phyloP scores from a whole-genome alignment of 2,888 invertebrate genomes.

The Ctena decussata region DNA sequence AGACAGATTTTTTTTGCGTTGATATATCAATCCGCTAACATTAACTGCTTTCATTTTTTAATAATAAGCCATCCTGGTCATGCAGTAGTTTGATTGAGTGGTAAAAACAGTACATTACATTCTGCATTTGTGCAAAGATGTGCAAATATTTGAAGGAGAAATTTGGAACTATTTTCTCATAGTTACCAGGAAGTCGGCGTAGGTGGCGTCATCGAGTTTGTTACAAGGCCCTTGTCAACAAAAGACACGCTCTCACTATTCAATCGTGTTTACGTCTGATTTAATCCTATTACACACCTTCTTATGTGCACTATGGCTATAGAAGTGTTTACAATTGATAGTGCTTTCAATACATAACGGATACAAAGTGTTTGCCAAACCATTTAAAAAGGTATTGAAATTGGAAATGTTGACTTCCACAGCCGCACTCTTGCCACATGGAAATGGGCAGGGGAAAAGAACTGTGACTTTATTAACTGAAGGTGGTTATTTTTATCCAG shows the following conservation, averaged over 20 bases:
- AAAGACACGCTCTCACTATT: constrained; percentile 41
- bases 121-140: too few species aligned
- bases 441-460: constrained; percentile 76
- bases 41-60: too few species aligned
- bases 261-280: constrained; percentile 7
- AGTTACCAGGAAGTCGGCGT: constrained; percentile 66
- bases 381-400: neutral
- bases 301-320: constrained; percentile 1
- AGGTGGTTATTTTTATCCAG: constrained; percentile 77
- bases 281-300: constrained; percentile 6
- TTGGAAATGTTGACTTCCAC: constrained; percentile 45
- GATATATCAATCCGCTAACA: neutral
- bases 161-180: constrained; percentile 40
- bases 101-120: neutral
- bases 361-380: neutral
- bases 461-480: constrained; percentile 77
- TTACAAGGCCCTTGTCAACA: constrained; percentile 50
- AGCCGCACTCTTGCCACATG: constrained; percentile 26
- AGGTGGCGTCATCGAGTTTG: constrained; percentile 47
- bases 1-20: neutral
- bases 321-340: neutral
- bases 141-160: neutral
- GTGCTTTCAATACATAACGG: neutral
- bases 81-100: too few species aligned
- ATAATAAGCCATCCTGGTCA: too few species aligned